phyloP scores from a whole-genome alignment of 2,113 vertebrate species.

The Onychorhynchus coronatus region DNA sequence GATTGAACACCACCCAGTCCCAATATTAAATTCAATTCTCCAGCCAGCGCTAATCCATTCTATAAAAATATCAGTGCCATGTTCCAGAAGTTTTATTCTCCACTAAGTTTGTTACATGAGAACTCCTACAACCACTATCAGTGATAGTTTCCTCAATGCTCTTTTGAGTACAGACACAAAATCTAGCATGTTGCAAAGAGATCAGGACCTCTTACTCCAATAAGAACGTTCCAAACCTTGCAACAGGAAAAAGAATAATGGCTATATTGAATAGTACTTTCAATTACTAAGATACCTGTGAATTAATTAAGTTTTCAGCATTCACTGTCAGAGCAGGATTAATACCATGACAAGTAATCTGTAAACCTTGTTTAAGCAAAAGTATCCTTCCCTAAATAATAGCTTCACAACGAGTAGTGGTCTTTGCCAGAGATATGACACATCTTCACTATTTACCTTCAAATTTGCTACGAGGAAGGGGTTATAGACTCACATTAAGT shows the following conservation, averaged over 20 bases:
- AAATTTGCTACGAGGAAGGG: neutral
- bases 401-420: neutral
- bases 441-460: neutral
- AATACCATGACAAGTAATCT: neutral
- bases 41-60: neutral
- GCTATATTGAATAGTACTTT: neutral
- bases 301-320: neutral
- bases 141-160: neutral
- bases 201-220: neutral
- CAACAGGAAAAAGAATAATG: neutral
- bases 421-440: neutral
- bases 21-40: neutral
- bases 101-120: neutral
- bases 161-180: neutral
- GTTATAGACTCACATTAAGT: neutral
- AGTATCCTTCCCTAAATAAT: neutral
- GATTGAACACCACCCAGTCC: neutral
- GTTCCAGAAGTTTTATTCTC: neutral
- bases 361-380: neutral
- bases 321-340: neutral
- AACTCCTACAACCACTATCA: neutral
- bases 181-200: neutral
- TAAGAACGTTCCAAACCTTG: neutral
- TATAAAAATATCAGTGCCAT: neutral
- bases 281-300: neutral